Percentiles rank a stretch among this genome's conserved stretches.
Evolutionary conservation across 2,113 vertebrate species (phyloP).

Genomic region (Thamnaconus septentrionalis): DNA sequence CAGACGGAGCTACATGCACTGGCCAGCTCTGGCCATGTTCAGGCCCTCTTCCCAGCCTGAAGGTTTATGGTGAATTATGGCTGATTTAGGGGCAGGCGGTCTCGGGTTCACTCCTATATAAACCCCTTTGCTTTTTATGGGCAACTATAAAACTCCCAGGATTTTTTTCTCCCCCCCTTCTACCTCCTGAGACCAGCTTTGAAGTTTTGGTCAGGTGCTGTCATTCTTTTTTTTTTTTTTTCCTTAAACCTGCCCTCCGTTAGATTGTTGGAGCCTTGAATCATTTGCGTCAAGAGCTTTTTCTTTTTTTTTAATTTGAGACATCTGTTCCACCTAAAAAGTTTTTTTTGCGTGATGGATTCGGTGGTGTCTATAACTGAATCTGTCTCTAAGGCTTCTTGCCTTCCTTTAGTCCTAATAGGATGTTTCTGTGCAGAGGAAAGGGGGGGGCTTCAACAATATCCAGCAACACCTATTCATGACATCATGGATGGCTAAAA

Average conservation of each 20-base stretch:
- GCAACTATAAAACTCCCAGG: constrained; percentile 74
- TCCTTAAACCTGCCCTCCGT: constrained; percentile 33
- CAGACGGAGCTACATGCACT: constrained; percentile 44
- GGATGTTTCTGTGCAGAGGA: constrained; percentile 59
- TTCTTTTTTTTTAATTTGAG: constrained; percentile 58
- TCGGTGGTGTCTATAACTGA: constrained; percentile 72
- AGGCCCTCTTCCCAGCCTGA: constrained; percentile 56
- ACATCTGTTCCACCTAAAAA: constrained; percentile 70
- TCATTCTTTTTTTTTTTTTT: constrained; percentile 48
- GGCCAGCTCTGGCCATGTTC: constrained; percentile 36
- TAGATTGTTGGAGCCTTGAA: constrained; percentile 65
- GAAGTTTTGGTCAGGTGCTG: constrained; percentile 77
- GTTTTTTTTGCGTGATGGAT: constrained; percentile 67
- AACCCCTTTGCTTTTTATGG: constrained; percentile 75
- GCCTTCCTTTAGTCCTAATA: constrained; percentile 59
- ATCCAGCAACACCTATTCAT: constrained; percentile 79
- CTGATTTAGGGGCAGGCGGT: constrained; percentile 63
- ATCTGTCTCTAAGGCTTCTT: constrained; percentile 62
- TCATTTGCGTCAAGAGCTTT: constrained; percentile 50
- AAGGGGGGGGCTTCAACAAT: constrained; percentile 45
- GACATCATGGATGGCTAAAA: constrained; percentile 78
- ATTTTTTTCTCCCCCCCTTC: constrained; percentile 47
- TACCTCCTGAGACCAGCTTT: constrained; percentile 69
- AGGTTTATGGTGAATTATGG: constrained; percentile 70
- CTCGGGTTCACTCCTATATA: constrained; percentile 74